Conservation (phyloP, 2,888 invertebrate genomes). For the Atherix ibis region DNA sequence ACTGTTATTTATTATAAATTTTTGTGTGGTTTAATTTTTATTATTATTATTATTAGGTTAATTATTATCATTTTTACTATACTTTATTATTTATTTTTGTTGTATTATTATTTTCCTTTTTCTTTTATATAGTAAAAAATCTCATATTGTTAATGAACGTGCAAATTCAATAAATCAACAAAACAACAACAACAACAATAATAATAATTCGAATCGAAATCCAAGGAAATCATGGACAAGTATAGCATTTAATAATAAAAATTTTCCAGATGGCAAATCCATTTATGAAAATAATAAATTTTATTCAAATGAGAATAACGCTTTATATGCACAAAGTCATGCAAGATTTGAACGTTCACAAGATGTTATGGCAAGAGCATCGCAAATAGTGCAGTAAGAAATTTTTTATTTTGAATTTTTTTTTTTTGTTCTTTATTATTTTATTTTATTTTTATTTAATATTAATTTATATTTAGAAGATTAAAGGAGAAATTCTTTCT, state of each 20-base stretch:
- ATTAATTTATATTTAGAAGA: conserved; percentile 2
- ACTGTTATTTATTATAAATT: no score
- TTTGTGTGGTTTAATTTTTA: no score
- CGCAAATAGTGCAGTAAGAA: conserved; percentile 77
- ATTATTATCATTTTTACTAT: conserved; percentile 9
- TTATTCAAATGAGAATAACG: conserved; percentile 18
- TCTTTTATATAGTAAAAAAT: conserved; percentile 15
- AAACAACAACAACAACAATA: conserved; percentile 5
- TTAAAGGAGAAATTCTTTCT: no score
- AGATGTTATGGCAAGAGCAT: conserved; percentile 69
- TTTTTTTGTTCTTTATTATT: conserved; percentile 16
- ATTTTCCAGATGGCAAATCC: conserved; percentile 19
- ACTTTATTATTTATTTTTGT: conserved; percentile 7
- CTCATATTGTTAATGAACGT: conserved; percentile 14
- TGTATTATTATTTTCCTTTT: conserved; percentile 9
- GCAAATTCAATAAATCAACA: conserved; percentile 12
- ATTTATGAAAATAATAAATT: conserved; percentile 15
- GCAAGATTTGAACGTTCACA: conserved; percentile 29
- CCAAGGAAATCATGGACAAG: conserved; percentile 18
- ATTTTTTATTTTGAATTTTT: conserved; percentile 12
- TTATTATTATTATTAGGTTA: no score
- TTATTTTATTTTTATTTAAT: conserved; percentile 11
- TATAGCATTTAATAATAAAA: conserved; percentile 20
- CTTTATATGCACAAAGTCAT: conserved; percentile 14
- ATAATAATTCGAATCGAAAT: conserved; percentile 12